A percentile compares a stretch with the other conserved stretches of the same genome.
phyloP scores from a whole-genome alignment of 1,140 invertebrate genomes.

The Augochlora pura region DNA sequence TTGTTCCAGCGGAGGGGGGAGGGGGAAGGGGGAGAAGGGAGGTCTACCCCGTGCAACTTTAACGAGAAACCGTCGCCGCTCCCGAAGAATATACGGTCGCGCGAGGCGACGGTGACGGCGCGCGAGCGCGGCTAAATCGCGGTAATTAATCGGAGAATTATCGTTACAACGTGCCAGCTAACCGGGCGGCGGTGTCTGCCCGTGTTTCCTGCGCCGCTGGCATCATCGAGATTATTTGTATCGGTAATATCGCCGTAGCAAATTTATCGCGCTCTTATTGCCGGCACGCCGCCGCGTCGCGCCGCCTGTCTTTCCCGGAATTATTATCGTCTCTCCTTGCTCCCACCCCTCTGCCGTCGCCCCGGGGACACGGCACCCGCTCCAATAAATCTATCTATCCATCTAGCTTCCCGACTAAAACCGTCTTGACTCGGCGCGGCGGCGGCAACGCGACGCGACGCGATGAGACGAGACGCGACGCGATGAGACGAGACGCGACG shows the following conservation, averaged over 20 bases:
- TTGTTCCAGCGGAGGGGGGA: neutral
- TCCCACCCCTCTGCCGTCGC: rapidly evolving
- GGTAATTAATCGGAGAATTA: conserved; percentile 35
- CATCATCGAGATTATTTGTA: neutral
- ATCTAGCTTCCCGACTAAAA: neutral
- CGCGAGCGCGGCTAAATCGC: conserved; percentile 1
- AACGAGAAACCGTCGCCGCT: conserved; percentile 34
- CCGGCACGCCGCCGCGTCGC: neutral
- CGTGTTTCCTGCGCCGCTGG: no score
- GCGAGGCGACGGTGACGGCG: neutral
- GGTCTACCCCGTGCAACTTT: conserved; percentile 15
- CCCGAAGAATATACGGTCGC: conserved; percentile 33
- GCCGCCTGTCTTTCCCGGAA: neutral
- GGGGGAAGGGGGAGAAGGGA: no score
- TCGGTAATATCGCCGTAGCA: neutral
- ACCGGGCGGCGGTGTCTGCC: neutral
- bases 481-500: neutral
- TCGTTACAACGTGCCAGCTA: conserved; percentile 3
- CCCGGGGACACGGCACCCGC: neutral
- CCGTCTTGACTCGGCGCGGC: conserved; percentile 5
- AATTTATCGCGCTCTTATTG: conserved; percentile 2
- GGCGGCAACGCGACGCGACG: no score
- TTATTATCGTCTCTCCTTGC: neutral
- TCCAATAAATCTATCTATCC: conserved; percentile 11
- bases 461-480: neutral